Conservation (phyloP, 2,888 invertebrate species). For the Drosophila subquinaria region DNA sequence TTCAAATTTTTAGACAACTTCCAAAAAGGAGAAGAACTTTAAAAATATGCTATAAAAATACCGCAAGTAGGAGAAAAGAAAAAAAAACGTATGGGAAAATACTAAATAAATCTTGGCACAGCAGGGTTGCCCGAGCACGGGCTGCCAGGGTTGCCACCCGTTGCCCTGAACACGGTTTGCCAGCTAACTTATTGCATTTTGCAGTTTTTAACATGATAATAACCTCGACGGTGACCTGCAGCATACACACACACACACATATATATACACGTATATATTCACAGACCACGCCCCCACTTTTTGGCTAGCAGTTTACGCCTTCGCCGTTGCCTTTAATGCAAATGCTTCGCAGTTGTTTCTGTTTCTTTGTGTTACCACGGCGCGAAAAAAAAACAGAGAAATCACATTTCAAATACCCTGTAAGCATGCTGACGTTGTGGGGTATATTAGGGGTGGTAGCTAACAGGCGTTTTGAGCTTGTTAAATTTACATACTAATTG, state of each 20-base stretch:
- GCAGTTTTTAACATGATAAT: conserved; percentile 73
- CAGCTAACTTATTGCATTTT: conserved; percentile 71
- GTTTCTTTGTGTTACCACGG: conserved; percentile 20
- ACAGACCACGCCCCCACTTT: conserved; percentile 22
- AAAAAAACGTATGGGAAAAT: conserved; percentile 18
- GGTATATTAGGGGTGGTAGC: neutral
- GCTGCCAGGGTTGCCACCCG: conserved; percentile 24
- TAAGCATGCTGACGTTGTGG: neutral
- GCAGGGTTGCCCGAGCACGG: conserved; percentile 39
- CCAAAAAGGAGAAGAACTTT: conserved; percentile 13
- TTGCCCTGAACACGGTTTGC: conserved; percentile 58
- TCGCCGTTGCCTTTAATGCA: conserved; percentile 52
- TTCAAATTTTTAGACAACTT: neutral
- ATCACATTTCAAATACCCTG: conserved; percentile 27
- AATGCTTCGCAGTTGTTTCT: conserved; percentile 46
- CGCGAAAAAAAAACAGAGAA: conserved; percentile 17
- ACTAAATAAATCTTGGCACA: conserved; percentile 69
- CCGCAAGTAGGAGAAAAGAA: neutral
- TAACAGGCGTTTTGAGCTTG: too few relatives aligned
- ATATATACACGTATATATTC: neutral
- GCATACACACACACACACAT: conserved; percentile 8
- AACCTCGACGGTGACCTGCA: conserved; percentile 56
- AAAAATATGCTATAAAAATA: conserved; percentile 31
- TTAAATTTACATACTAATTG: too few relatives aligned
- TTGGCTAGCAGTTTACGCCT: conserved; percentile 42